Base-by-base conservation (phyloP, 30 jellyfish, hydroid and myxozoan species). In the Nemopilema nomurai region DNA sequence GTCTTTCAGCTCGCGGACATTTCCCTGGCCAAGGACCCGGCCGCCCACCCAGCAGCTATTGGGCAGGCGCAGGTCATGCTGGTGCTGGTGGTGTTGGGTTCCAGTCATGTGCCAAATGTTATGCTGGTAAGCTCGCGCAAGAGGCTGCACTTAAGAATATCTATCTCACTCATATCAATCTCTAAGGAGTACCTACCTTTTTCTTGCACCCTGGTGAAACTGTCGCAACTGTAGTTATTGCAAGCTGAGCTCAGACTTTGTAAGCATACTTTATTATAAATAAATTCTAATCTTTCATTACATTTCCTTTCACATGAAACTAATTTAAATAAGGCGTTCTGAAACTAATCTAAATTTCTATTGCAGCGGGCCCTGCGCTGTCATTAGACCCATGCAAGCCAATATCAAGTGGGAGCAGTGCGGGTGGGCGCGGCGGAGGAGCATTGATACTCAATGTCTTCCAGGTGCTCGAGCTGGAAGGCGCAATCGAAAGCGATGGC, bases 51-150 rank as follows among this genome's bases (percentile, higher is more conserved):
- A 62, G 93, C 66, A 84, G 88, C 31, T 52, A 51, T 49, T 85
- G 88, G 25, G 93, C 88, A 18, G 93, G 93, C 0, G 93, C 93
- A 20, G 93, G 93, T 18, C 93, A 85, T 75, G 93, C 81, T 24
- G 93, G 93, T 19, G 18, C 8, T 0, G 93, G 93, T 23, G 93
- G 93, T 17, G 79, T 73, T 23, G 93, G 93, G 19, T 83, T 33
- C 70, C 28, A 53, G 25, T 30, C 88, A 0, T 85, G 93, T 74
- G 73, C 74, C 22, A 28, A 78, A 18, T 83, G 91, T 69, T 52
- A 52, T 76, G 33, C 82, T 28, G 91, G 91, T 83, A 83, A n/a
- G 57, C 13, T n/a, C n/a, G n/a, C n/a, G n/a, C n/a, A n/a, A n/a
- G n/a, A n/a, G n/a, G n/a, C n/a, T n/a, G n/a, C n/a, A n/a, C n/a